These are phyloP conservation scores for Tyrophagus putrescentiae DNA, from an alignment of 1,140 invertebrate species.

Conservation along the genomic window DNA sequence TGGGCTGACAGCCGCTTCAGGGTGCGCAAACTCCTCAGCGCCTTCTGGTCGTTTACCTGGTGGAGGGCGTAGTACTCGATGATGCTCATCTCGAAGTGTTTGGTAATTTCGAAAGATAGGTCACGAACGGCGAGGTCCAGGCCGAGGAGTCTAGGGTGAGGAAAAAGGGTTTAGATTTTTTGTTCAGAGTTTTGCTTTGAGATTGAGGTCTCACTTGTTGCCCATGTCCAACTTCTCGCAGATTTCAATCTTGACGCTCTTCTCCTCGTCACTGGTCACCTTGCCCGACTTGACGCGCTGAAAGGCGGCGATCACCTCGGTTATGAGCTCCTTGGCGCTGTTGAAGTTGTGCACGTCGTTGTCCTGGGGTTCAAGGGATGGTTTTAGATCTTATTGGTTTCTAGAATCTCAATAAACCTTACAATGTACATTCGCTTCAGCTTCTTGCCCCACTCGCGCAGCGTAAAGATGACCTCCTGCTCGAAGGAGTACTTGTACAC, in stretches of 20 bases:
- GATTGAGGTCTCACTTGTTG: slow-evolving; percentile 48
- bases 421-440: slow-evolving; percentile 64
- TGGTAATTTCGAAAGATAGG: slow-evolving; percentile 56
- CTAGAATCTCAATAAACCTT: not conserved
- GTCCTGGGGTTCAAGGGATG: slow-evolving; percentile 33
- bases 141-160: slow-evolving; percentile 40
- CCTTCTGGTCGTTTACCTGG: slow-evolving; percentile 50
- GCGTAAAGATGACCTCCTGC: slow-evolving; percentile 64
- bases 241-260: slow-evolving; percentile 61
- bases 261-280: slow-evolving; percentile 69
- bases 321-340: slow-evolving; percentile 58
- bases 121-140: slow-evolving; percentile 70
- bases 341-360: slow-evolving; percentile 47
- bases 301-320: slow-evolving; percentile 57
- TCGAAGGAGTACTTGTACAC: slow-evolving; percentile 42
- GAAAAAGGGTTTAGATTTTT: slow-evolving; percentile 13
- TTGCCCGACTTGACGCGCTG: slow-evolving; percentile 67
- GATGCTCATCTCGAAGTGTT: slow-evolving; percentile 56
- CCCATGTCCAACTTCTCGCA: slow-evolving; percentile 73
- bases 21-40: slow-evolving; percentile 31
- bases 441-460: slow-evolving; percentile 78
- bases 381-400: slow-evolving; percentile 13
- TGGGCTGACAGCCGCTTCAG: not conserved
- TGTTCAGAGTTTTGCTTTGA: not conserved
- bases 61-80: slow-evolving; percentile 61